Conservation (phyloP, 2,888 invertebrate genomes). For the Ptilodon capucinus region DNA sequence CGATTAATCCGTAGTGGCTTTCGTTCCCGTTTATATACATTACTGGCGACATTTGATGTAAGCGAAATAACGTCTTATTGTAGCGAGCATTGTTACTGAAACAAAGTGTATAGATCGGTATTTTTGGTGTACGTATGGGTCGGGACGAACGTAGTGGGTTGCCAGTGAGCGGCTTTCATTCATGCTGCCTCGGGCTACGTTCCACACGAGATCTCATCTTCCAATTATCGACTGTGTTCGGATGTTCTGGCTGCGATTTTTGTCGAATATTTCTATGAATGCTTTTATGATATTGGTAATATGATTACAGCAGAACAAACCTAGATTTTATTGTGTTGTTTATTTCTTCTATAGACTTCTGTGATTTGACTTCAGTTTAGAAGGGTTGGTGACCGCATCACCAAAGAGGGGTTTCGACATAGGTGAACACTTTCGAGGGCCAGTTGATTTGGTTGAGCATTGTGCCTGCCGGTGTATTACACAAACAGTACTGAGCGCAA, state of each 20-base stretch:
- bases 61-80: background rate
- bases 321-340: background rate
- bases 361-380: too few relatives aligned
- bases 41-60: constrained; percentile 18
- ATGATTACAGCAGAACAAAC: too few relatives aligned
- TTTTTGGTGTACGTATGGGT: constrained; percentile 47
- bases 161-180: constrained; percentile 79
- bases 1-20: constrained; percentile 29
- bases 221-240: constrained; percentile 74
- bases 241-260: constrained; percentile 66
- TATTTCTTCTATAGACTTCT: background rate
- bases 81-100: constrained; percentile 42
- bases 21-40: constrained; percentile 35
- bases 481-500: constrained; percentile 76
- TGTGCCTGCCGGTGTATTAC: constrained; percentile 74
- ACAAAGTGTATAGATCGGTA: constrained; percentile 22
- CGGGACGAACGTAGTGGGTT: constrained; percentile 59
- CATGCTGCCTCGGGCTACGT: constrained; percentile 78
- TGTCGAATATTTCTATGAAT: constrained; percentile 51
- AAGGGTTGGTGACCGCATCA: constrained; percentile 20
- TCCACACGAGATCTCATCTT: constrained; percentile 79
- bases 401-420: constrained; percentile 58
- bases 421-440: constrained; percentile 72
- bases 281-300: constrained; percentile 3
- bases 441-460: constrained; percentile 69